These are phyloP conservation scores for Altica lythri DNA, from an alignment of 2,888 invertebrate species.

Conservation along the genomic window DNA sequence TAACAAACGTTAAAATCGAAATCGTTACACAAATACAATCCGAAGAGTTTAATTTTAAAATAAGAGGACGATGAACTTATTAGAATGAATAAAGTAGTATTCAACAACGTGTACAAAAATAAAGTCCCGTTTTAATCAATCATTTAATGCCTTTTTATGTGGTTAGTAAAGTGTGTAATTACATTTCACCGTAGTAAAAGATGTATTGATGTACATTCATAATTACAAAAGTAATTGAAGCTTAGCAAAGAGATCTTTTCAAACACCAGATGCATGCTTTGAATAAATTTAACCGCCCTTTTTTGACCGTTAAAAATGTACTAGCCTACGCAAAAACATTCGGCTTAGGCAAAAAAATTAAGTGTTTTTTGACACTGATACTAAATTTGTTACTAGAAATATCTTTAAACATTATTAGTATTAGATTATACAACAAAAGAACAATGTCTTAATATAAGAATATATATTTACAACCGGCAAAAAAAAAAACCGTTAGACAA, in stretches of 20 bases:
- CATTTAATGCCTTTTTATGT: neutral
- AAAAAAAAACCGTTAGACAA: constrained; percentile 37
- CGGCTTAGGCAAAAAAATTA: neutral
- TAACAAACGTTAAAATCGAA: neutral
- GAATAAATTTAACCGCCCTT: constrained; percentile 31
- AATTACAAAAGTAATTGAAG: neutral
- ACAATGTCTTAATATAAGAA: neutral
- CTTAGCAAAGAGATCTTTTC: neutral
- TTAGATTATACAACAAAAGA: neutral
- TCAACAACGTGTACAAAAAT: constrained; percentile 10
- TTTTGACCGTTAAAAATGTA: constrained; percentile 35
- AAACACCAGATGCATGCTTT: neutral
- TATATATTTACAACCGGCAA: neutral
- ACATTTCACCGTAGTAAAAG: neutral
- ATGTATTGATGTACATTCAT: neutral
- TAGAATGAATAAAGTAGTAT: constrained; percentile 6
- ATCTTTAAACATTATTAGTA: neutral
- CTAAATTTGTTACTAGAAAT: too few relatives aligned
- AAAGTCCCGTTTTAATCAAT: constrained; percentile 3
- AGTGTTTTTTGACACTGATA: too few relatives aligned
- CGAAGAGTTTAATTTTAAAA: constrained; percentile 1
- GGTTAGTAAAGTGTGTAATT: constrained; percentile 4
- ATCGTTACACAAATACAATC: neutral
- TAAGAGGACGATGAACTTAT: constrained; percentile 15
- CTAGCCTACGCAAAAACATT: constrained; percentile 30